Evolutionary conservation across 2,113 vertebrate species (phyloP), one percentile per base, ranked within the genome.

Genomic region (Caloenas nicobarica): DNA sequence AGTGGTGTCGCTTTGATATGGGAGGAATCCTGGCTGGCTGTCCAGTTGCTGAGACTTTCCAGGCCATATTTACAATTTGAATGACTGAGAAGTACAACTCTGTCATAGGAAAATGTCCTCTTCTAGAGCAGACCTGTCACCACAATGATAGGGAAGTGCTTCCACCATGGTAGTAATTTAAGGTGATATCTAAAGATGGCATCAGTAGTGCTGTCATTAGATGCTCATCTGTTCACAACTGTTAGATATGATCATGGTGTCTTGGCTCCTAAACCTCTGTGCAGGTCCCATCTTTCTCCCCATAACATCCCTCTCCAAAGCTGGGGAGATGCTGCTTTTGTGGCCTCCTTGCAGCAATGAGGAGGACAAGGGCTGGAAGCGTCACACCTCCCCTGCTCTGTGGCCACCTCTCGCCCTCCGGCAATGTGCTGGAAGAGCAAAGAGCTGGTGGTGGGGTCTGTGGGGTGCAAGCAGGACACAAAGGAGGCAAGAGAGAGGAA

Each of bases 321-420:
- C 42, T 34, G 42, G 62, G 42, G 46, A 56, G 62, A 10, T 36
- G 77, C 12, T 77, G 25, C 25, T 79, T 51, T 54, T 7, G 3
- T 2, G 2, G 13, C 24, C 6, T 3, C 19, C 7, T 56, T 24
- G 48, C n/a, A 64, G n/a, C 48, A 38, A 1, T 2, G 6, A 85
- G 17, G n/a, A 71, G 26, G 24, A 19, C 42, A 29, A 71, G 53
- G 64, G 31, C 58, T 91, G 57, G 51, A 33, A 57, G n/a, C 0
- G 15, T 4, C 68, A 46, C 9, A 6, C 13, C 28, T 46, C 8
- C 5, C 26, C 11, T 13, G 15, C 42, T 34, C n/a, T 4, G 0
- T 3, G 16, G 56, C 46, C 53, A 29, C 24, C 29, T 56, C 44
- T 61, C 18, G 1, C 46, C 10, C 16, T 71, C 36, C 22, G 68